A percentile compares a stretch with the other conserved stretches of the same genome.
phyloP scores from a whole-genome alignment of 2,113 vertebrate genomes.

The Eulacestoma nigropectus region DNA sequence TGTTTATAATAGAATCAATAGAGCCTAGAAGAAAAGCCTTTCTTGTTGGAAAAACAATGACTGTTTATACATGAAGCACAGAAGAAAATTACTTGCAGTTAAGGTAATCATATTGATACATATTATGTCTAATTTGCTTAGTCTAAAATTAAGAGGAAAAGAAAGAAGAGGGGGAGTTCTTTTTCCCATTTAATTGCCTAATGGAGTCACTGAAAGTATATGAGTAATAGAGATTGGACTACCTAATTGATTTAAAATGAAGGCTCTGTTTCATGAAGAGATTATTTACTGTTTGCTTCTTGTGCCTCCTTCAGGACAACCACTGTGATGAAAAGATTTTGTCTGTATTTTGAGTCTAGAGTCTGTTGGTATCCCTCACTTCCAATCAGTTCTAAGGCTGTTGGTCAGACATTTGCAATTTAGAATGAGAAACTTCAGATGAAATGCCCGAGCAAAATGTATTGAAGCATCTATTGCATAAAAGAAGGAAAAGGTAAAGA shows the following conservation, averaged over 20 bases:
- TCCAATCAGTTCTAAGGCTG: not conserved
- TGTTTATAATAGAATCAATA: not conserved
- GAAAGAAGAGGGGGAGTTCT: not conserved
- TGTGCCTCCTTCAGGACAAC: not conserved
- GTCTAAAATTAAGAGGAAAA: not conserved
- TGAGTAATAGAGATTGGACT: not conserved
- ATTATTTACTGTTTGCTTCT: not conserved
- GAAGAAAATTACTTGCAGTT: not conserved
- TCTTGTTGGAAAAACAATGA: not conserved
- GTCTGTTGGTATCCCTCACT: not conserved
- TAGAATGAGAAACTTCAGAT: not conserved
- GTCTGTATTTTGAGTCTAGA: not conserved
- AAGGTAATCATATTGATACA: not conserved
- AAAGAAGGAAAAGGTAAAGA: fast-evolving
- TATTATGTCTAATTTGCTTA: not conserved
- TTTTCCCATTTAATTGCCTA: not conserved
- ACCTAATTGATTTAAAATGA: not conserved
- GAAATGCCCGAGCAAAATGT: not conserved
- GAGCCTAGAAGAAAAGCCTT: not conserved
- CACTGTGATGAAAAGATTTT: not conserved
- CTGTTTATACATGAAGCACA: not conserved
- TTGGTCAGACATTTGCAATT: not conserved
- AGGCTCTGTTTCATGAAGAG: not conserved
- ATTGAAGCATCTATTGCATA: not conserved
- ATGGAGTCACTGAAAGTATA: not conserved